phyloP scores from a whole-genome alignment of 23 tunicate genomes.

The Corella eumyota region DNA sequence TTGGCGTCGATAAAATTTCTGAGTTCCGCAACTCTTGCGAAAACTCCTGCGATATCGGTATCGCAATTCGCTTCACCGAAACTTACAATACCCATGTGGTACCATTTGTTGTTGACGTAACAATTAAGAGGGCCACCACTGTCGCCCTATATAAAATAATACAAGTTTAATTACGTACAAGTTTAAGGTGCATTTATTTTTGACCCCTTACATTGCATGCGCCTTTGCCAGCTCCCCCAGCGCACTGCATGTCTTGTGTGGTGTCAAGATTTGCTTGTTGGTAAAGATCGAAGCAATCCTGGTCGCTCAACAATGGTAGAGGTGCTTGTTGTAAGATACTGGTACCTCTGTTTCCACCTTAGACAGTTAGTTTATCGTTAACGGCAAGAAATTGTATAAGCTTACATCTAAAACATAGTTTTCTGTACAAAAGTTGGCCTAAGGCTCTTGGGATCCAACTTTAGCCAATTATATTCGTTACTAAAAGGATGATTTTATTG shows the following conservation, averaged over 20 bases:
- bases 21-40: conserved; percentile 55
- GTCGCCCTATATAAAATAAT: conserved; percentile 50
- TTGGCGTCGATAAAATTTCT: conserved; percentile 43
- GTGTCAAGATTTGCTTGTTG: conserved; percentile 77
- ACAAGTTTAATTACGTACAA: not conserved
- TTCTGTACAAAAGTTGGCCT: too few species aligned
- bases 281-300: conserved; percentile 61
- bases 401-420: too few species aligned
- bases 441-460: too few species aligned
- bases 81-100: conserved; percentile 84
- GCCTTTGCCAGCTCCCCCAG: conserved; percentile 64
- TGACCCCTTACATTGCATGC: conserved; percentile 50
- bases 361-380: too few species aligned
- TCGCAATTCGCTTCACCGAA: conserved; percentile 87
- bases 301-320: conserved; percentile 59
- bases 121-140: conserved; percentile 86
- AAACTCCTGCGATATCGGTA: conserved; percentile 68
- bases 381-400: too few species aligned
- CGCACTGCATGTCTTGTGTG: conserved; percentile 73
- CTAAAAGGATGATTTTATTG: too few species aligned
- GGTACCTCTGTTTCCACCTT: conserved; percentile 62
- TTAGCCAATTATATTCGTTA: too few species aligned
- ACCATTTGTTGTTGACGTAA: conserved; percentile 66
- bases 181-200: not conserved
- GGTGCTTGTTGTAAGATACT: conserved; percentile 60